Evolutionary conservation across 2,797 vertebrate species (phyloP), one percentile per base, ranked within the genome.

Genomic region (Rhinichthys osculus): DNA sequence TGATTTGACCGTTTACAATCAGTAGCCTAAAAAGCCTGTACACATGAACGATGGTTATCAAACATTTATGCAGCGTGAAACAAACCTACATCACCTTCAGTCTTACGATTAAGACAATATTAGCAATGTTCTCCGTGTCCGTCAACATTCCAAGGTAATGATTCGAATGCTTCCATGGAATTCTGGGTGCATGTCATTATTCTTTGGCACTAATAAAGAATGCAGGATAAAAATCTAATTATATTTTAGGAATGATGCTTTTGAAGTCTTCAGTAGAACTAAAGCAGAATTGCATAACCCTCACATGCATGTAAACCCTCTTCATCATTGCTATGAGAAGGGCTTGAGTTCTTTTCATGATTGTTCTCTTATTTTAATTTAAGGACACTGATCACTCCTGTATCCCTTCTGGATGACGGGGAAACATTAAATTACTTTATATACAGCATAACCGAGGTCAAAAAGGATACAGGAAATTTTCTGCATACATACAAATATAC

Each of bases 401-500:
- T 88, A 50, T 35, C 71, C 81, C 82, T 35, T 35, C 4, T 14
- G 33, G 7, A 47, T 17, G 14, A 66, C 38, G 23, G 62, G 14
- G 81, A 76, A 85, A 16, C 44, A 23, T 87, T 89, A 81, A 86
- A 85, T 87, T 89, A 86, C 54, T 85, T 83, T 80, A 74, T 87
- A 59, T 89, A 82, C 81, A 86, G 67, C 64, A 50, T 77, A 77
- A 84, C n/a, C 52, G 14, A 82, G 38, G 67, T 80, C 33, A 14
- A 67, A 17, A 71, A 78, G 35, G 21, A 74, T 42, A 14, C 62
- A 47, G 74, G 67, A 82, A 13, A 64, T 52, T 2, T 17, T 62
- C 17, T 64, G 74, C 82, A 67, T 35, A 73, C 82, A 52, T 73
- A 89, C 88, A 86, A 81, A 89, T 88, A 88, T 89, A 86, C 88